These are phyloP conservation scores for Cryptocephalus moraei DNA, from an alignment of 2,888 invertebrate species.

Conservation along the genomic window DNA sequence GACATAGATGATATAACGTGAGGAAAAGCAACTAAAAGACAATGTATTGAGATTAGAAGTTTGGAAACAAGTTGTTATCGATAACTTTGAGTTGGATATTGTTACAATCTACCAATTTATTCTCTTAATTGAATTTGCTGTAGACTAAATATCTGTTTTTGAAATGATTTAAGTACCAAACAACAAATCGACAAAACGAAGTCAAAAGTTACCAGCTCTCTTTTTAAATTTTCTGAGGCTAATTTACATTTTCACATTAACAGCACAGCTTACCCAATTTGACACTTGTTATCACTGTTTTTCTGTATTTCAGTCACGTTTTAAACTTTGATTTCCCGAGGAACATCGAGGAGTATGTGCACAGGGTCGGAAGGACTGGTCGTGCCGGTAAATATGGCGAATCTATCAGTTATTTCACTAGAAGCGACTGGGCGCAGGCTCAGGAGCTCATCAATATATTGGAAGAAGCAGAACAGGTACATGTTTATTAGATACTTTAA, in stretches of 20 bases:
- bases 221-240: too few species aligned
- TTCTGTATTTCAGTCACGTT: slow-evolving; percentile 52
- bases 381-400: slow-evolving; percentile 80
- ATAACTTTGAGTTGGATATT: too few species aligned
- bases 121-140: too few species aligned
- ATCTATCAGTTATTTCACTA: slow-evolving; percentile 72
- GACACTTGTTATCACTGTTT: too few species aligned
- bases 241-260: too few species aligned
- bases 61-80: too few species aligned
- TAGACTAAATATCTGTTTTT: too few species aligned
- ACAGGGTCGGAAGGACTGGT: slow-evolving; percentile 92
- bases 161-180: too few species aligned
- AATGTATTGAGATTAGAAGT: not conserved
- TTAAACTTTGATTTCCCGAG: slow-evolving; percentile 89
- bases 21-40: slow-evolving; percentile 13
- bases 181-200: too few species aligned
- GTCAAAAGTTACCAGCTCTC: too few species aligned
- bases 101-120: too few species aligned
- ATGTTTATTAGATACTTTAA: not conserved
- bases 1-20: slow-evolving; percentile 82
- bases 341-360: slow-evolving; percentile 93
- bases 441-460: slow-evolving; percentile 73
- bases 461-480: slow-evolving; percentile 68
- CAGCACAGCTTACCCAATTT: too few species aligned
- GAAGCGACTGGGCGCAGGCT: slow-evolving; percentile 75